Base-by-base conservation (phyloP, 2,113 vertebrate genomes). In the Macquaria australasica region DNA sequence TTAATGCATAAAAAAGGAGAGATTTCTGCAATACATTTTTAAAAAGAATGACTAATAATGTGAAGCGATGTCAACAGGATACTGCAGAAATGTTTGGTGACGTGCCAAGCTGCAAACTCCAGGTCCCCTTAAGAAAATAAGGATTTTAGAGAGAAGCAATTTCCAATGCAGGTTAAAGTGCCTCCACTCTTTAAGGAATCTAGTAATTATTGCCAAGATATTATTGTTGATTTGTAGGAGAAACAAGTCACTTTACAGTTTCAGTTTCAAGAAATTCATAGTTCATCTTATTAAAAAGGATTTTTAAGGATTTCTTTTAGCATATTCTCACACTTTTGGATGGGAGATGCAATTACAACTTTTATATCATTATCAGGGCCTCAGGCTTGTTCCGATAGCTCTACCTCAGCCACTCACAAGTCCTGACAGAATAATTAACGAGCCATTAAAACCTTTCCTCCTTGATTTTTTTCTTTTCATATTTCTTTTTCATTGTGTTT, bases 351-450 rank as follows among this genome's bases (percentile, higher is more conserved):
- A 14, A n/a, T 15, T 12, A 37, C 21, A 39, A 39, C 8, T 60
- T 39, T 28, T 1, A 64, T 11, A 55, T 77, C 41, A 76, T 81
- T 56, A 23, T 18, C 60, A 48, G 67, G 1, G 59, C 75, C 67
- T 75, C 37, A 16, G 64, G 28, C 56, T 45, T 31, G n/a, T 25
- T 73, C 37, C 41, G 20, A 48, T n/a, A 14, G 3, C 23, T 68
- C 0, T 2, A 28, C n/a, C 31, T 62, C 62, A 48, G 69, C 60
- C 8, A 11, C 45, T 73, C 48, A 55, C 43, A 60, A 70, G 25
- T 25, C 37, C 8, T 55, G 68, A 55, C 59, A 73, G 37, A 81
- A 34, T 55, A 0, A 5, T 21, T n/a, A 73, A 73, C 58, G 51
- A 67, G 39, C 12, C 20, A 18, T 59, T 59, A 16, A 45, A 69